Conservation (phyloP, 2,888 invertebrate genomes). For the Caenorhabditis panamensis region DNA sequence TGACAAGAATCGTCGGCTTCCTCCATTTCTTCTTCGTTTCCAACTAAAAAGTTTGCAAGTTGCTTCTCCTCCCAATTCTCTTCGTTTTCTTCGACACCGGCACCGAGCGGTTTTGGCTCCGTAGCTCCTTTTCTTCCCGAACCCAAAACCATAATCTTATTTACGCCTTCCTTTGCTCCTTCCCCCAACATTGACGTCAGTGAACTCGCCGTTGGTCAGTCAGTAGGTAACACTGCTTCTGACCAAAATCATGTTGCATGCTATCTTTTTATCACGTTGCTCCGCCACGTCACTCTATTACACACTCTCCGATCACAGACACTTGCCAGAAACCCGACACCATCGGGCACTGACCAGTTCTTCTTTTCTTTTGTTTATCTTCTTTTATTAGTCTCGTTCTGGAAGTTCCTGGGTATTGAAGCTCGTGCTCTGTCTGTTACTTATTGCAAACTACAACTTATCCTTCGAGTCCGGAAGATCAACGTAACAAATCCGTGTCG, state of each 20-base stretch:
- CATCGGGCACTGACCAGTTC: background rate
- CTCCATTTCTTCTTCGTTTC: background rate
- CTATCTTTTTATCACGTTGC: too few relatives aligned
- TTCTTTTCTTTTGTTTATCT: conserved; percentile 1
- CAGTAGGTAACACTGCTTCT: too few relatives aligned
- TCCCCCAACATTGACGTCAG: background rate
- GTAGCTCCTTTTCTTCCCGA: too few relatives aligned
- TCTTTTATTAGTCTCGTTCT: conserved; percentile 1
- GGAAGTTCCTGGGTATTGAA: too few relatives aligned
- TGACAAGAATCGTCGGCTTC: conserved; percentile 16
- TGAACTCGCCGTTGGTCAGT: background rate
- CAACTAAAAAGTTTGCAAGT: background rate
- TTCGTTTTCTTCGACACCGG: background rate
- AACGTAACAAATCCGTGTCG: background rate
- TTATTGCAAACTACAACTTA: too few relatives aligned
- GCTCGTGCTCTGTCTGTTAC: too few relatives aligned
- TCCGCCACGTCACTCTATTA: background rate
- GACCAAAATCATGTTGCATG: background rate
- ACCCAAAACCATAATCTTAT: conserved; percentile 6
- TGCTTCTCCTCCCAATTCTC: background rate
- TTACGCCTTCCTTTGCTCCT: background rate
- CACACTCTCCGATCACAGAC: background rate
- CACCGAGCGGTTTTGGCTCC: too few relatives aligned
- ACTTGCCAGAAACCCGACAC: background rate
- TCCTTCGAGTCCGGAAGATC: background rate